These are phyloP conservation scores for Nemapogon koenigi DNA, from an alignment of 2,888 invertebrate species.

Conservation along the genomic window DNA sequence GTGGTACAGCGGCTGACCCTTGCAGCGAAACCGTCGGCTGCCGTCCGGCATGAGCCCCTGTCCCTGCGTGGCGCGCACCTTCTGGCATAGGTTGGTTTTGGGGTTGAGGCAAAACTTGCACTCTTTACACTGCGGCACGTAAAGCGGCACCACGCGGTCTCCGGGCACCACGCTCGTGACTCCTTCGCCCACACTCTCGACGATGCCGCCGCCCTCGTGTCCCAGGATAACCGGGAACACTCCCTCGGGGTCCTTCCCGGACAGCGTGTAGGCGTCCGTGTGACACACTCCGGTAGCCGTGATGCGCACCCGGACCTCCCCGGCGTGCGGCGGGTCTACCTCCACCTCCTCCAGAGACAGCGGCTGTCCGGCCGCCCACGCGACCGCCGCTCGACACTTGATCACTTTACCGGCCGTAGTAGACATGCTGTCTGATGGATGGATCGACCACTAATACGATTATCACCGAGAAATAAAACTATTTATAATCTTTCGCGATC, in stretches of 20 bases:
- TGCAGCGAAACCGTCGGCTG: slow-evolving; percentile 83
- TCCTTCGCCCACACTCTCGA: slow-evolving; percentile 95
- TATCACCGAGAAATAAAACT: too few relatives aligned
- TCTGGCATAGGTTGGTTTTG: slow-evolving; percentile 97
- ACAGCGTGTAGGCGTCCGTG: slow-evolving; percentile 90
- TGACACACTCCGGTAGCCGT: slow-evolving; percentile 86
- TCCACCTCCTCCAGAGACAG: slow-evolving; percentile 89
- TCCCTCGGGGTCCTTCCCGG: slow-evolving; percentile 90
- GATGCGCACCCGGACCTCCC: slow-evolving; percentile 88
- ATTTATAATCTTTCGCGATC: too few relatives aligned
- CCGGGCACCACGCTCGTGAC: slow-evolving; percentile 87
- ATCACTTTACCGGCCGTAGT: slow-evolving; percentile 72
- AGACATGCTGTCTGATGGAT: slow-evolving; percentile 26
- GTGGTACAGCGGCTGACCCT: slow-evolving; percentile 77
- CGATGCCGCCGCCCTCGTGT: slow-evolving; percentile 95
- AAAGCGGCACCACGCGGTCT: slow-evolving; percentile 97
- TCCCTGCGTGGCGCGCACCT: slow-evolving; percentile 87
- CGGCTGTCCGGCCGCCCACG: slow-evolving; percentile 93
- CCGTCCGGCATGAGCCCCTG: slow-evolving; percentile 93
- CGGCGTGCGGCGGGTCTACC: slow-evolving; percentile 92
- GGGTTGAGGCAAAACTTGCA: slow-evolving; percentile 96
- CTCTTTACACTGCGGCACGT: slow-evolving; percentile 94
- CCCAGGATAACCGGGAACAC: slow-evolving; percentile 92
- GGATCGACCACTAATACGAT: too few relatives aligned
- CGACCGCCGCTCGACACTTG: slow-evolving; percentile 93